Percentiles rank a stretch among this genome's conserved stretches.
phyloP scores from a whole-genome alignment of 2,888 invertebrate species.

The Drosophila meridiana region DNA sequence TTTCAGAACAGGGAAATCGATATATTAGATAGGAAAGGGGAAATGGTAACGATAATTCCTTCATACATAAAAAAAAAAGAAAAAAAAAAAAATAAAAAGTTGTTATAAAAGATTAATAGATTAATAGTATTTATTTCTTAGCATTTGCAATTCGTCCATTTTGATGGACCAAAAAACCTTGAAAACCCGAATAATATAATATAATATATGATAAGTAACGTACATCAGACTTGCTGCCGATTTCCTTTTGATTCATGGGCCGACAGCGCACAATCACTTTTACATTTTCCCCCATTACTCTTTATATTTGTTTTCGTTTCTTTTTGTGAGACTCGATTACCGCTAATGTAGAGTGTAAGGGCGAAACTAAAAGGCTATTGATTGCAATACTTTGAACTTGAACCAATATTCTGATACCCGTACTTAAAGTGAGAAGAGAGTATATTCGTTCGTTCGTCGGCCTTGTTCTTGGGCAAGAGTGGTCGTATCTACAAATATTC shows the following conservation, averaged over 20 bases:
- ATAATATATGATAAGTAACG: conserved; percentile 6
- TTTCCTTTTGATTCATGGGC: conserved; percentile 93
- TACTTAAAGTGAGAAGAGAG: neutral
- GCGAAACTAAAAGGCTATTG: neutral
- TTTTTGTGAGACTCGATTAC: conserved; percentile 1
- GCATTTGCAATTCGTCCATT: no score
- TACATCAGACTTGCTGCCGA: conserved; percentile 87
- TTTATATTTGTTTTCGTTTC: neutral
- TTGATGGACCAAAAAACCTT: no score
- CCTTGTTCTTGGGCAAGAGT: neutral
- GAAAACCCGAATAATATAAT: no score
- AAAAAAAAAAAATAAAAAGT: no score
- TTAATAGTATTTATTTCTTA: no score
- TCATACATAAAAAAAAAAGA: neutral
- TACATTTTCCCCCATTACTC: conserved; percentile 83
- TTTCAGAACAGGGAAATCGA: neutral
- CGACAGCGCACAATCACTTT: conserved; percentile 87
- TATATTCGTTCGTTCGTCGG: neutral
- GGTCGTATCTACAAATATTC: no score
- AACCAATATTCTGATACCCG: neutral
- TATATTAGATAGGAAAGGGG: neutral
- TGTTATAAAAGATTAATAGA: no score
- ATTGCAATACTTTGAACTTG: conserved; percentile 8
- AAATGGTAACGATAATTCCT: no score
- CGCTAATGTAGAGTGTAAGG: conserved; percentile 2